Conservation (phyloP, 2,888 invertebrate genomes). For the Mesoligia furuncula region DNA sequence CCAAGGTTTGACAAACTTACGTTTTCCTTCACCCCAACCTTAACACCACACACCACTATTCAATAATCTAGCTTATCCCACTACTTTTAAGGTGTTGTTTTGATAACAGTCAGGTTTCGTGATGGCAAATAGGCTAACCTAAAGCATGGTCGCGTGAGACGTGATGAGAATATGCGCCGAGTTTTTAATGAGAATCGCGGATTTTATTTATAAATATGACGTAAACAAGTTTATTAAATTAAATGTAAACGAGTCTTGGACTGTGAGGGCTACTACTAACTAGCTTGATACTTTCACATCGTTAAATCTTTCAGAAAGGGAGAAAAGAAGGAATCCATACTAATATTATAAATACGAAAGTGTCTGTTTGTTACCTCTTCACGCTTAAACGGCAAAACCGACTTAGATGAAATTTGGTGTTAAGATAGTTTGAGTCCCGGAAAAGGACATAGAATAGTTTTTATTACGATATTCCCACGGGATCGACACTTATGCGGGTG, state of each 20-base stretch:
- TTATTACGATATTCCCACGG: too few species aligned
- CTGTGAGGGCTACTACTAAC: background rate
- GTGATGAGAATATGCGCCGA: conserved; percentile 81
- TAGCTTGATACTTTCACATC: background rate
- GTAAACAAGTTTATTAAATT: conserved; percentile 50
- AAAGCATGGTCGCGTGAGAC: conserved; percentile 72
- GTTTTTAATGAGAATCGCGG: conserved; percentile 78
- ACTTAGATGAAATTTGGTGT: too few species aligned
- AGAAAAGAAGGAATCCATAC: background rate
- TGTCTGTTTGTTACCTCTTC: too few species aligned
- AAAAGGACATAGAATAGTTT: too few species aligned
- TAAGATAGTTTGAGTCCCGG: too few species aligned
- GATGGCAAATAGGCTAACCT: conserved; percentile 21
- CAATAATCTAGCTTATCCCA: conserved; percentile 58
- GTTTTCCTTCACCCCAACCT: conserved; percentile 62
- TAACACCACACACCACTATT: conserved; percentile 16
- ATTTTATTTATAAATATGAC: conserved; percentile 70
- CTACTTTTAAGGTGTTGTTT: conserved; percentile 61
- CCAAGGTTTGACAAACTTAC: conserved; percentile 74
- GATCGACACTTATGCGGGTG: too few species aligned
- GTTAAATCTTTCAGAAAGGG: too few species aligned
- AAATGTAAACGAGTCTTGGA: conserved; percentile 6
- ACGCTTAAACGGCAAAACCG: too few species aligned
- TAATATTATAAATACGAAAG: too few species aligned
- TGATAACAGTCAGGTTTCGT: conserved; percentile 21